A percentile compares a stretch with the other conserved stretches of the same genome.
Evolutionary conservation across 2,113 vertebrate species (phyloP).

Genomic region (Chlorodrepanis virens): DNA sequence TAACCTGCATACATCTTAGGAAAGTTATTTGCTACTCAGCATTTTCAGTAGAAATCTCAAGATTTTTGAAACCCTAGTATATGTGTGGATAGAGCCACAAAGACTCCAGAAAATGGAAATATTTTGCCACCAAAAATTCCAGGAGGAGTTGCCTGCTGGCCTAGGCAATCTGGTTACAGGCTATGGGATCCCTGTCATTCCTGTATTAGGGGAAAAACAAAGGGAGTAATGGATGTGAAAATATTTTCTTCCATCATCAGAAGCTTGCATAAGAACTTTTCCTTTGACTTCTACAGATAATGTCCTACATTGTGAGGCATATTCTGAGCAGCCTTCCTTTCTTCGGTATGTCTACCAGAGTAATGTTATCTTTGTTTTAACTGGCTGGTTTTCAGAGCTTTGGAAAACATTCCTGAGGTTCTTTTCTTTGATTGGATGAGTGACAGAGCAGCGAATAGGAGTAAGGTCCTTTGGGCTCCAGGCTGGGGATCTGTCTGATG

Average conservation of each 20-base stretch:
- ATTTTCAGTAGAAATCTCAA: neutral
- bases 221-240: neutral
- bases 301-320: neutral
- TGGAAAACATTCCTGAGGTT: neutral
- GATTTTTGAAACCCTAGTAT: neutral
- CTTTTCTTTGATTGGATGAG: neutral
- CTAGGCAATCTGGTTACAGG: neutral
- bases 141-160: neutral
- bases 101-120: neutral
- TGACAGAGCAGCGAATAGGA: neutral
- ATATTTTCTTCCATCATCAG: neutral
- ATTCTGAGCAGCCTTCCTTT: neutral
- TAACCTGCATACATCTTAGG: neutral
- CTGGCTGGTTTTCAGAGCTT: neutral
- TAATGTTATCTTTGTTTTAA: neutral
- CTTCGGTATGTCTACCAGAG: neutral
- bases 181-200: neutral
- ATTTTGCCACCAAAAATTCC: neutral
- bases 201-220: neutral
- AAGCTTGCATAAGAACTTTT: neutral
- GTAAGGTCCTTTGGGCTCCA: neutral
- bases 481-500: neutral
- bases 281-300: neutral
- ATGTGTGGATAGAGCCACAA: neutral
- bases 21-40: neutral